phyloP scores from a whole-genome alignment of 1,140 invertebrate species.

The Portunus trituberculatus region DNA sequence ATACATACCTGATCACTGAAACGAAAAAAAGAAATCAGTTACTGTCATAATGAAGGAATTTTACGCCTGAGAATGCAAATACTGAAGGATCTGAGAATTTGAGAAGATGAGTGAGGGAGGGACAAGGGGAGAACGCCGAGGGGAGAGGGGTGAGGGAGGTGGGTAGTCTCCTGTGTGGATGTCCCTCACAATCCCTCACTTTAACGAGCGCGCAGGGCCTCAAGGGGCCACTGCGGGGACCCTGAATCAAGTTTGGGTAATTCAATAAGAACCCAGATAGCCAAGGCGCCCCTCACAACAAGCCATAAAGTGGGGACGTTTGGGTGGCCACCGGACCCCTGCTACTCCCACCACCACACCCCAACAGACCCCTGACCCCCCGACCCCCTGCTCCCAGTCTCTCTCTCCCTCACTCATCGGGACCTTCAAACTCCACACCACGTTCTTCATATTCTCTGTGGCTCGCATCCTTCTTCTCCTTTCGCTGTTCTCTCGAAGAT shows the following conservation, averaged over 20 bases:
- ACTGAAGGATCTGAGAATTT: neutral
- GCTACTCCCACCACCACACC: neutral
- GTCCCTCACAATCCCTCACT: slow-evolving; percentile 30
- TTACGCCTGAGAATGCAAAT: neutral
- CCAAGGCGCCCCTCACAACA: neutral
- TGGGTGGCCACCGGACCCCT: neutral
- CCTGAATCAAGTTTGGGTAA: slow-evolving; percentile 68
- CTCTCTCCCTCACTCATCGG: neutral
- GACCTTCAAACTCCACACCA: no score
- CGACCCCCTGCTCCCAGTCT: neutral
- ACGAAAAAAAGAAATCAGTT: neutral
- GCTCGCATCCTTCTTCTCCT: neutral
- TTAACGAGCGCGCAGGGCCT: neutral
- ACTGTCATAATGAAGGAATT: no score
- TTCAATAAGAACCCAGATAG: slow-evolving; percentile 52
- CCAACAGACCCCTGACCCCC: neutral
- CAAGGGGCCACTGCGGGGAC: neutral
- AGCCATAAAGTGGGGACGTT: slow-evolving; percentile 61
- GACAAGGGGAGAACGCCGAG: slow-evolving; percentile 16
- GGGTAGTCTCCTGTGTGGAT: neutral
- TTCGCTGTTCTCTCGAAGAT: neutral
- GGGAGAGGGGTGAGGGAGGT: neutral
- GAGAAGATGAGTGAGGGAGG: slow-evolving; percentile 6
- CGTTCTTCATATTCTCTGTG: neutral
- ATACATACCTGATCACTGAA: neutral